Evolutionary conservation across 2,888 invertebrate genomes (phyloP), one percentile per base, ranked within the genome.

Genomic region (Limenitis arthemis): DNA sequence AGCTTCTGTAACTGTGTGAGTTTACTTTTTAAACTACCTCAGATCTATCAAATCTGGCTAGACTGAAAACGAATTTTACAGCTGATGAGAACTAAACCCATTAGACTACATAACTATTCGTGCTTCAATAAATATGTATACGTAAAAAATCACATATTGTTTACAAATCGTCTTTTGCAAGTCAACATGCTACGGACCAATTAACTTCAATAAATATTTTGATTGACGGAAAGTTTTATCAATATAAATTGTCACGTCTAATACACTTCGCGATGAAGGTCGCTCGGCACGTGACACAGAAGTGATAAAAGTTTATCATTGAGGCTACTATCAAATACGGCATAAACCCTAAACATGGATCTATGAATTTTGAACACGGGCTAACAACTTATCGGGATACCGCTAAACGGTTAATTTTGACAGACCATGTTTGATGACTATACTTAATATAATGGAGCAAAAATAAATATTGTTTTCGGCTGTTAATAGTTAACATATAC

Each of bases 201-300:
- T 55, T 49, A 46, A 47, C 39, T 33, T 36, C 49, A 49, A 55
- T 51, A 49, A 55, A 51, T 39, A 47, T 43, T 36, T 51, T 44
- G 44, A 51, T 55, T 20, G 44, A 48, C 38, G 42, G 49, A 55
- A 55, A 43, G 28, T 49, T 49, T 28, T 49, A 38, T 37, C 44
- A 51, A 44, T 44, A 29, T 31, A 44, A 51, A 43, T 43, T 33
- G 44, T 44, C 52, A 44, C 44, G 37, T 37, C 37, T 42, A 33
- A 33, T 49, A 34, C 9, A 12, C 34, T 40, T 8, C 31, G 29
- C 12, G 36, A 31, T 33, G 46, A 49, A 49, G 53, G 49, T 46
- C 40, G 44, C 29, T 33, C 28, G 36, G 40, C 50, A 40, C 40
- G 50, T 44, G 42, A 47, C 38, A 40, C 12, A 3, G 41, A 20